Base-by-base conservation (phyloP, 2,113 vertebrate species). In the Petrocephalus microphthalmus region DNA sequence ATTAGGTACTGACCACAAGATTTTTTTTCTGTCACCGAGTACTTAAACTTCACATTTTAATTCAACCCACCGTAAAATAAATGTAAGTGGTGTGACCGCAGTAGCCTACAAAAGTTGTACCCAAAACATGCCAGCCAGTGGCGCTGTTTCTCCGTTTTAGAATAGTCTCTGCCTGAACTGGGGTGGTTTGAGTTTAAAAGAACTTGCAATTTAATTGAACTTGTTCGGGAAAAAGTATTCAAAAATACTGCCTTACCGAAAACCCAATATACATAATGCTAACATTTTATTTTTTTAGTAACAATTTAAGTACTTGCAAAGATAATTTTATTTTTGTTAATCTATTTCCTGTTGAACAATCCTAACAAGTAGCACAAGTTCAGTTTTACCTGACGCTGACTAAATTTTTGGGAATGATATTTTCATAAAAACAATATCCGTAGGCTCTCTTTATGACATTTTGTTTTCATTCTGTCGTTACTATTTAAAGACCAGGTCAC, bases 81-180 rank as follows among this genome's bases (percentile, higher is more conserved):
- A 78, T 74, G 17, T 7, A 74, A 19, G 29, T 7, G 6, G 15
- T 19, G 15, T 13, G 17, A 78, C 17, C 15, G 71, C 33, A 6
- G 15, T 78, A 10, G 71, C 33, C 15, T 78, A 15, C 33, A 78
- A 42, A 15, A 33, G 71, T 78, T 78, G 19, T 87, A 13, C 29
- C 85, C 25, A 60, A 67, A 49, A 64, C 7, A 42, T 45, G 22
- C 85, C 85, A 64, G 37, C 56, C 42, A 8, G 22, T 87, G 85
- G 56, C 85, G 54, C 22, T 87, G 56, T 45, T 22, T 64, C 85
- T 87, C 85, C 85, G 57, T 87, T 87, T 15, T 78, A 78, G 33
- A 78, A 78, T 42, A 78, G 5, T 78, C 37, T 42, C 33, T 42
- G 71, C 1, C 15, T 42, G 71, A 42, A 6, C 33, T 78, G 29